These are phyloP conservation scores for Hyles euphorbiae DNA, from an alignment of 1,140 invertebrate genomes.

Conservation along the genomic window DNA sequence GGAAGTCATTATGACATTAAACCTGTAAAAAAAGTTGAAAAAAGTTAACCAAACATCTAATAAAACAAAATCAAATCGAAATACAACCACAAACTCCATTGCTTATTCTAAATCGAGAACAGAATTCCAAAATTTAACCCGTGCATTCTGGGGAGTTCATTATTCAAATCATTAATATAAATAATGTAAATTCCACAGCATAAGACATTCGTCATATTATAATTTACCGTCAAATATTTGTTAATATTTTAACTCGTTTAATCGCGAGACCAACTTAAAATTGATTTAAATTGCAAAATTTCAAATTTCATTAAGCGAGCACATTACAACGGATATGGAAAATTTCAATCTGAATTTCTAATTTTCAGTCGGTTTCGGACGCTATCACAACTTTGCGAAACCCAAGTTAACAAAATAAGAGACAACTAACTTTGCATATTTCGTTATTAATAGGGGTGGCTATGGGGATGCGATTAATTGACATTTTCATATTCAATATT, in stretches of 20 bases:
- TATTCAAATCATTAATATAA: no score
- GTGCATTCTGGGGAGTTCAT: no score
- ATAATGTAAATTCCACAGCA: no score
- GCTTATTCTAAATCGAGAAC: no score
- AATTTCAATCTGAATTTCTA: slow-evolving; percentile 67
- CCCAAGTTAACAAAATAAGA: slow-evolving; percentile 59
- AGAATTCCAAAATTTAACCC: no score
- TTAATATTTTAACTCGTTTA: slow-evolving; percentile 2
- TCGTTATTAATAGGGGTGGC: slow-evolving; percentile 59
- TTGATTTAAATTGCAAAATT: slow-evolving; percentile 11
- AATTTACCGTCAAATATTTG: background rate
- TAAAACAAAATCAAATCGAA: no score
- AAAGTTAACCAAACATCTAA: no score
- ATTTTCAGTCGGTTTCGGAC: slow-evolving; percentile 48
- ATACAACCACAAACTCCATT: no score
- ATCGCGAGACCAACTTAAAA: background rate
- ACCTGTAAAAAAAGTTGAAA: no score
- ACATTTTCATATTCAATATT: slow-evolving; percentile 26
- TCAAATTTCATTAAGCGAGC: slow-evolving; percentile 20
- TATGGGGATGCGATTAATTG: slow-evolving; percentile 52
- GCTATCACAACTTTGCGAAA: slow-evolving; percentile 25
- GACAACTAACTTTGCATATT: slow-evolving; percentile 70
- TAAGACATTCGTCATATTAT: no score
- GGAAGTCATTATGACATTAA: no score
- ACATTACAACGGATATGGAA: slow-evolving; percentile 36